Conservation (phyloP, 2,113 vertebrate genomes). For the Paradoxurus hermaphroditus region DNA sequence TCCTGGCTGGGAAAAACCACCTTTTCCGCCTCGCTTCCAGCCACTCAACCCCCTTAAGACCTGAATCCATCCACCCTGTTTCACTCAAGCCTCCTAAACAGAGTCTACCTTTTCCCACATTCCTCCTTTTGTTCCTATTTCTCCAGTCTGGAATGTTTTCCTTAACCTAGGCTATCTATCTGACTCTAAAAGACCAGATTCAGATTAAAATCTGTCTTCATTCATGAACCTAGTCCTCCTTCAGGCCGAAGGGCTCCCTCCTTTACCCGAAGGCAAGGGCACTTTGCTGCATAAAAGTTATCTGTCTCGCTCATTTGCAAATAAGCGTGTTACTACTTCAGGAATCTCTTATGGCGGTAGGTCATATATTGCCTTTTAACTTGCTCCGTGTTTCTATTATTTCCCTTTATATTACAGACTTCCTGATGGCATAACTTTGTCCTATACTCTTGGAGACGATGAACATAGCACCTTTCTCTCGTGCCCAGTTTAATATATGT, state of each 20-base stretch:
- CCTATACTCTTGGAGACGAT: not conserved
- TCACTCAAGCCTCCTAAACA: not conserved
- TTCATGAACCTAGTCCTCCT: not conserved
- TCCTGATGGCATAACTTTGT: not conserved
- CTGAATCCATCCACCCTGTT: not conserved
- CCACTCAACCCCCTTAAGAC: not conserved
- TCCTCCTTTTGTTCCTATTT: not conserved
- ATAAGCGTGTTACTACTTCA: not conserved
- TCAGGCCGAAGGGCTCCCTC: not conserved
- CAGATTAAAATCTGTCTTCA: not conserved
- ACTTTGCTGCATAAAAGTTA: not conserved
- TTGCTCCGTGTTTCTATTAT: not conserved
- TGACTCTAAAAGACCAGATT: not conserved
- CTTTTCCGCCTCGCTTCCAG: not conserved
- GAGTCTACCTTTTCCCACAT: not conserved
- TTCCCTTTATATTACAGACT: not conserved
- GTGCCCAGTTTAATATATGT: not conserved
- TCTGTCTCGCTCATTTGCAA: not conserved
- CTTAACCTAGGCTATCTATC: not conserved
- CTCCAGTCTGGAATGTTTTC: not conserved
- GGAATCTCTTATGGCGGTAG: not conserved
- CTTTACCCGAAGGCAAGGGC: not conserved
- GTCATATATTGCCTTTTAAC: not conserved
- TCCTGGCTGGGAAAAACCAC: not conserved
- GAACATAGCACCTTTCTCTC: not conserved